A percentile compares a stretch with the other conserved stretches of the same genome.
Conservation (phyloP, 1,140 invertebrate species). For the Myzus persicae region DNA sequence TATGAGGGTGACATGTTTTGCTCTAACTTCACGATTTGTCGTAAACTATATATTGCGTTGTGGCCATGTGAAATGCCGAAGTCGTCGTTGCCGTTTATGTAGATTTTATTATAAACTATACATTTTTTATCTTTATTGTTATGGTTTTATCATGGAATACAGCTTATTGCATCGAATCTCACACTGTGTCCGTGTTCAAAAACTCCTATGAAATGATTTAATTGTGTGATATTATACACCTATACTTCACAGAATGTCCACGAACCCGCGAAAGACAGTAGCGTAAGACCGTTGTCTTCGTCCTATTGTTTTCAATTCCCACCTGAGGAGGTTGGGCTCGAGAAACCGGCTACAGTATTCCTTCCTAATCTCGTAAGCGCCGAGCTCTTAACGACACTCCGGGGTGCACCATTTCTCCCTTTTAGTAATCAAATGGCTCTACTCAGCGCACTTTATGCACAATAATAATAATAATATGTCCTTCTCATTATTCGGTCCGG, state of each 20-base stretch:
- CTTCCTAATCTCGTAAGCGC: constrained; percentile 15
- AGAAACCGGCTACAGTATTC: not conserved
- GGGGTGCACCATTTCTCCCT: not conserved
- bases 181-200: not conserved
- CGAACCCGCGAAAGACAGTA: not conserved
- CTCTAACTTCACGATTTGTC: not conserved
- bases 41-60: not conserved
- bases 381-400: constrained; percentile 17
- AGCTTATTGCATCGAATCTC: not conserved
- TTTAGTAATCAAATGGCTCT: constrained; percentile 10
- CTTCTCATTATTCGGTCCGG: not conserved
- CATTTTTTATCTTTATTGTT: not conserved
- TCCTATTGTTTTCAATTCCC: constrained; percentile 25
- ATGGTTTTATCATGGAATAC: not conserved
- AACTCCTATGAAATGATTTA: not conserved
- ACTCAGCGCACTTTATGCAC: not conserved
- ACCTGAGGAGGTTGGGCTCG: not conserved
- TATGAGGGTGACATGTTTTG: not conserved
- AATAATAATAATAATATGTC: not conserved
- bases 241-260: not conserved
- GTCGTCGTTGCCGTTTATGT: not conserved
- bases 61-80: too few relatives aligned
- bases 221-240: not conserved
- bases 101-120: not conserved
- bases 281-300: not conserved